Percentiles rank a stretch among this genome's conserved stretches.
These are phyloP conservation scores for Chrysotoxum bicinctum DNA, from an alignment of 2,888 invertebrate species.

Conservation along the genomic window DNA sequence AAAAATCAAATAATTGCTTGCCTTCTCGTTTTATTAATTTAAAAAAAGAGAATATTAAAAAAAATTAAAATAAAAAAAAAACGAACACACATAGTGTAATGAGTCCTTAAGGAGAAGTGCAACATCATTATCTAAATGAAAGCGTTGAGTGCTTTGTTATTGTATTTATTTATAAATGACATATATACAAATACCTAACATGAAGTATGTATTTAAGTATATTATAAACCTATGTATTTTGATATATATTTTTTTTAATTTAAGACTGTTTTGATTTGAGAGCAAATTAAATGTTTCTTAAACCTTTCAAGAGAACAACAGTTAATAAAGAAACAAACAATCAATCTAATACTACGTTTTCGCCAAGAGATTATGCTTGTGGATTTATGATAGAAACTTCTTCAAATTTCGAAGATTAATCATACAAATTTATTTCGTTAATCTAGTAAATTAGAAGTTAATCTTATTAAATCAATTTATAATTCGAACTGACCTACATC, in stretches of 20 bases:
- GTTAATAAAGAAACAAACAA: neutral
- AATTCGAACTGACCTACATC: too few species aligned
- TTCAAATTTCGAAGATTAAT: too few species aligned
- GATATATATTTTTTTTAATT: constrained; percentile 23
- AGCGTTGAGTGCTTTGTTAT: constrained; percentile 44
- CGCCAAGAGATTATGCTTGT: too few species aligned
- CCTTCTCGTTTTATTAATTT: constrained; percentile 36
- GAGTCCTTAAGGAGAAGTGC: constrained; percentile 33
- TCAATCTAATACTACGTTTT: too few species aligned
- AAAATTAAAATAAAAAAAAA: neutral
- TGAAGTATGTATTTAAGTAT: neutral
- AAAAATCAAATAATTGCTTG: constrained; percentile 27
- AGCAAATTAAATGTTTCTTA: constrained; percentile 13
- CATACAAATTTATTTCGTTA: too few species aligned
- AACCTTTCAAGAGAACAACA: constrained; percentile 15
- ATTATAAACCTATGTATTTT: constrained; percentile 3
- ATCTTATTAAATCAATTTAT: too few species aligned
- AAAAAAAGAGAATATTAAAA: neutral
- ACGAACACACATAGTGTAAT: constrained; percentile 20
- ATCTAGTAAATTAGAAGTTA: too few species aligned
- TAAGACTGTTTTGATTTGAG: constrained; percentile 28
- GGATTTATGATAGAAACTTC: too few species aligned
- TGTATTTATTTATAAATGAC: constrained; percentile 22
- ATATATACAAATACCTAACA: neutral
- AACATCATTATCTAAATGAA: constrained; percentile 14